Evolutionary conservation across 2,888 invertebrate genomes (phyloP).

Genomic region (Argyresthia albistria): DNA sequence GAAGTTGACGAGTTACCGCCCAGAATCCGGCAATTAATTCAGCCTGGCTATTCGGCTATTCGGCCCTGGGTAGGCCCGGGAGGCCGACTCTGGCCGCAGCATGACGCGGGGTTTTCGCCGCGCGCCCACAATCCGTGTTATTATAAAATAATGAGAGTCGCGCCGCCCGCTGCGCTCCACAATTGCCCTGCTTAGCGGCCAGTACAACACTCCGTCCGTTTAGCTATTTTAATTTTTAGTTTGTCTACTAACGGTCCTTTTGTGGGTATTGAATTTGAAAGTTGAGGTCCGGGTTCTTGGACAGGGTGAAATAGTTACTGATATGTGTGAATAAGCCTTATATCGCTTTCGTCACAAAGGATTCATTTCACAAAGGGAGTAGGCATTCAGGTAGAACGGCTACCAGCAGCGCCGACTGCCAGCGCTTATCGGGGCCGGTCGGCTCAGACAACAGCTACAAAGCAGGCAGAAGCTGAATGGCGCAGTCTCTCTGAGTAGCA

Average conservation of each 20-base stretch:
- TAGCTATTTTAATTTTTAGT: slow-evolving; percentile 72
- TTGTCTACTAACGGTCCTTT: slow-evolving; percentile 61
- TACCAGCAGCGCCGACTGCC: no score
- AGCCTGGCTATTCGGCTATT: slow-evolving; percentile 42
- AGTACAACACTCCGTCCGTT: slow-evolving; percentile 39
- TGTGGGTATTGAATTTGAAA: slow-evolving; percentile 21
- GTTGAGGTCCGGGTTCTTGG: slow-evolving; percentile 9
- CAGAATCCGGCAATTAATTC: slow-evolving; percentile 63
- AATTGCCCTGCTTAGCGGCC: slow-evolving; percentile 67
- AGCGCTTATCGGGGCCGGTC: no score
- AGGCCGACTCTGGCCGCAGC: slow-evolving; percentile 34
- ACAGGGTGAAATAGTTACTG: no score
- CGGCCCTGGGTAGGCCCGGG: slow-evolving; percentile 9
- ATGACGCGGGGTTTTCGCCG: slow-evolving; percentile 52
- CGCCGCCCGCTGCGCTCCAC: slow-evolving; percentile 66
- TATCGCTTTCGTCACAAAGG: no score
- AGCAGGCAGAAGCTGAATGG: no score
- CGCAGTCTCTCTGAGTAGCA: no score
- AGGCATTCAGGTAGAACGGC: no score
- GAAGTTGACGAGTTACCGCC: slow-evolving; percentile 52
- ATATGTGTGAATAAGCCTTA: no score
- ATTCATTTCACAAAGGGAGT: no score
- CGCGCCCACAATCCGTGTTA: slow-evolving; percentile 56
- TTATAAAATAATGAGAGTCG: slow-evolving; percentile 70
- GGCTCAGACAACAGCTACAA: no score